Evolutionary conservation across 2,797 vertebrate species (phyloP), one percentile per base, ranked within the genome.

Genomic region (Hyperoplus lanceolatus): DNA sequence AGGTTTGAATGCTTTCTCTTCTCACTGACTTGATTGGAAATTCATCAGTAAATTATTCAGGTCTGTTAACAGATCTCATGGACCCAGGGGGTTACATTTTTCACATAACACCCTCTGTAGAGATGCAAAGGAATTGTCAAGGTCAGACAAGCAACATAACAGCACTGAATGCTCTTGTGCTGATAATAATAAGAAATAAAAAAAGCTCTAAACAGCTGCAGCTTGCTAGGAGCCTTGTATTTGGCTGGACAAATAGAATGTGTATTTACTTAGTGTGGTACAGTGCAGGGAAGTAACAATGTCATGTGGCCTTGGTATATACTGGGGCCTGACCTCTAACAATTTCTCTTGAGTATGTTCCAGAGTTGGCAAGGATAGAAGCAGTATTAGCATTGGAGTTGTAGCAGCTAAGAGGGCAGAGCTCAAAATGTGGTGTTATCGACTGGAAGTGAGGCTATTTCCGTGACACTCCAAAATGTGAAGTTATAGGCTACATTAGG

Each of bases 11-110:
- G 49, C 7, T 41, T 61, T 7, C 4, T n/a, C 4, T n/a, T 49
- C 58, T 11, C 45, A 59, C 14, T 58, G 21, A 60, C 55, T 43
- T 71, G n/a, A 45, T 38, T 60, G 11, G 18, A 62, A 67, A 78
- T 69, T 51, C 49, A 67, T 84, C 9, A 50, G 56, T 75, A 50
- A 77, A 81, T 79, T 61, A 79, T 70, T 84, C 70, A 84, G 16
- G 38, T 13, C 9, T 61, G 29, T 58, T 86, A 81, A 73, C 38
- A 36, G 29, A 76, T 56, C 46, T 68, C 36, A 57, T 48, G 29
- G 18, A 78, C 49, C 56, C 51, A n/a, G 38, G 16, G 46, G 42
- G 53, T 79, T 43, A 56, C 12, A 41, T 7, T 43, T 43, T 29
- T 64, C 46, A 16, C 13, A 64, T 13, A 41, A 18, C 38, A 53